phyloP scores from a whole-genome alignment of 2,113 vertebrate genomes.

The Prochilodus magdalenae region DNA sequence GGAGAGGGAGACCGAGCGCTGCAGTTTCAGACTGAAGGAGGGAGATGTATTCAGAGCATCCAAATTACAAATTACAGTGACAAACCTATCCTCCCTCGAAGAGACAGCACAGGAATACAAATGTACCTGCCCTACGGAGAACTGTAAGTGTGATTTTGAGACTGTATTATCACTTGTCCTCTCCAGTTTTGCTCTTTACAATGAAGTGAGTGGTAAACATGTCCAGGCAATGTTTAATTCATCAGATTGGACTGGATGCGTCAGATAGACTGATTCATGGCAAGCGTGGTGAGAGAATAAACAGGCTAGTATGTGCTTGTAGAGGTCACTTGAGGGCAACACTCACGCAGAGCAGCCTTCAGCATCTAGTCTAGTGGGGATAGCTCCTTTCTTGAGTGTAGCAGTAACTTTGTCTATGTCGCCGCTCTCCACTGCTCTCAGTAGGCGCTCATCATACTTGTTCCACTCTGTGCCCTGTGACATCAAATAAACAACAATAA shows the following conservation, averaged over 20 bases:
- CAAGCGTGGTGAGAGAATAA: background rate
- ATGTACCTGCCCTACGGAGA: no score
- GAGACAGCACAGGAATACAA: background rate
- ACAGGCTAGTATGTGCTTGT: background rate
- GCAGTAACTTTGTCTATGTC: constrained; percentile 92
- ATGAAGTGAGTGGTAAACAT: background rate
- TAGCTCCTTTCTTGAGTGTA: constrained; percentile 92
- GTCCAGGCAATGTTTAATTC: constrained; percentile 6
- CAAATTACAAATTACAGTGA: constrained; percentile 1
- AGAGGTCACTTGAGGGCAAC: background rate
- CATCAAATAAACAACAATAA: constrained; percentile 6
- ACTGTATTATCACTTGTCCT: background rate
- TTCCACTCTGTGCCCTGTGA: constrained; percentile 91
- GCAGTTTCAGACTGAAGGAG: constrained; percentile 2
- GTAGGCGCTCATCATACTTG: constrained; percentile 96
- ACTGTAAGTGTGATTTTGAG: background rate
- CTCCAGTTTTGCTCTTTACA: constrained; percentile 4
- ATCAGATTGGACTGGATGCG: background rate
- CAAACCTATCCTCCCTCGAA: background rate
- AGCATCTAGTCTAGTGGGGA: constrained; percentile 89
- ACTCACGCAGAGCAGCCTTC: constrained; percentile 97
- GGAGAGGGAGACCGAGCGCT: background rate
- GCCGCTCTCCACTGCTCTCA: constrained; percentile 93
- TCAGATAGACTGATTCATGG: background rate
- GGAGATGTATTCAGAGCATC: background rate